Percentiles rank a stretch among this genome's conserved stretches.
phyloP scores from a whole-genome alignment of 2,113 vertebrate species.

The Nothobranchius furzeri region DNA sequence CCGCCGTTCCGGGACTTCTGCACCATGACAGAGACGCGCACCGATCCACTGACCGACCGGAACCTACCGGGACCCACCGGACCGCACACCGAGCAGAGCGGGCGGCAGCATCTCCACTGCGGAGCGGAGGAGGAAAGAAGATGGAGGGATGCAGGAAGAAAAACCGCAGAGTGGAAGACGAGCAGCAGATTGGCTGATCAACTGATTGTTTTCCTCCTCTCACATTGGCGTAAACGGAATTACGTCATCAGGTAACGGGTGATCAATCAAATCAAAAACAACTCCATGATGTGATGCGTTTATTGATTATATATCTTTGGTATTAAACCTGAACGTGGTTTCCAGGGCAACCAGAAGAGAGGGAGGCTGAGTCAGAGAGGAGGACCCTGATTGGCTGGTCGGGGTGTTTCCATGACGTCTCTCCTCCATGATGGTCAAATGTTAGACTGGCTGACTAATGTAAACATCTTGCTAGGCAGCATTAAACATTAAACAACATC shows the following conservation, averaged over 20 bases:
- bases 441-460: too few relatives aligned
- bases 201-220: not conserved
- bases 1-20: constrained; percentile 95
- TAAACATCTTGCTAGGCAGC: too few relatives aligned
- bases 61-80: not conserved
- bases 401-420: not conserved
- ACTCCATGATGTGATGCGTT: not conserved
- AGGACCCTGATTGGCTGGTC: not conserved
- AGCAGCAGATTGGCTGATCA: constrained; percentile 28
- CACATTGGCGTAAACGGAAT: constrained; percentile 14
- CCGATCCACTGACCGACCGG: constrained; percentile 10
- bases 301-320: not conserved
- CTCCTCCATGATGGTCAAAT: not conserved
- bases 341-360: constrained; percentile 19
- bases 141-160: constrained; percentile 1
- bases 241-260: constrained; percentile 29
- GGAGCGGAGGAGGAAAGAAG: constrained; percentile 4
- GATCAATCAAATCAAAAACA: constrained; percentile 4
- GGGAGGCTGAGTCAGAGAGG: not conserved
- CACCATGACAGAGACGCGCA: constrained; percentile 81
- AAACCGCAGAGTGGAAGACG: constrained; percentile 8
- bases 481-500: too few relatives aligned
- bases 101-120: constrained; percentile 45
- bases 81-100: constrained; percentile 44
- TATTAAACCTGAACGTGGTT: constrained; percentile 1